Conservation (phyloP, 2,797 vertebrate species). For the Xenentodon cancila region DNA sequence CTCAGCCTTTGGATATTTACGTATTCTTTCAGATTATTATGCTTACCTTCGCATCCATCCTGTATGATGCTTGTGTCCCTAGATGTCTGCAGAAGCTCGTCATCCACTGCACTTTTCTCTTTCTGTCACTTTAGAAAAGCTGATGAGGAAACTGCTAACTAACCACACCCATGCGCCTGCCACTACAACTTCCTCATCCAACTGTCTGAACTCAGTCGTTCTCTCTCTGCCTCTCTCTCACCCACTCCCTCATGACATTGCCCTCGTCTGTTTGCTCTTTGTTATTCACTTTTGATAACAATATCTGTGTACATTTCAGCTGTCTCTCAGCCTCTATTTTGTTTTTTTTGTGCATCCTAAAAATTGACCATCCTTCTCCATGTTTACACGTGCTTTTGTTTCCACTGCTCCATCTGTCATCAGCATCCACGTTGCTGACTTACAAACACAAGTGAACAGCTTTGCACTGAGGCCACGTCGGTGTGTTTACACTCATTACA, state of each 20-base stretch:
- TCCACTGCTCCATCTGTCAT: conserved; percentile 22
- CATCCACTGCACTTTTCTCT: conserved; percentile 21
- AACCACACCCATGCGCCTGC: conserved; percentile 68
- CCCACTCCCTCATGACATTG: conserved; percentile 36
- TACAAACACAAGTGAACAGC: conserved; percentile 22
- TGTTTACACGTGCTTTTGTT: conserved; percentile 7
- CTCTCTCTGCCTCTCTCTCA: conserved; percentile 9
- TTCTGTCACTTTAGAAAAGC: conserved; percentile 32
- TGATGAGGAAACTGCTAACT: conserved; percentile 32
- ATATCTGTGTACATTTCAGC: conserved; percentile 13
- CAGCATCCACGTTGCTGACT: conserved; percentile 4
- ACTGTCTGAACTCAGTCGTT: conserved; percentile 26
- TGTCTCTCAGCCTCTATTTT: conserved; percentile 13
- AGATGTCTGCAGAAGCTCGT: conserved; percentile 37
- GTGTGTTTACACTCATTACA: background rate
- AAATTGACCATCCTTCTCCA: conserved; percentile 6
- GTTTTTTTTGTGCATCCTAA: conserved; percentile 3
- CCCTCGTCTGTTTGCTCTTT: conserved; percentile 37
- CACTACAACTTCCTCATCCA: conserved; percentile 63
- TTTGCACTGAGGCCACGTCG: background rate
- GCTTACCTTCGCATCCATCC: conserved; percentile 77
- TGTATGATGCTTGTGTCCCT: conserved; percentile 34
- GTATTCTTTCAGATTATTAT: conserved; percentile 47
- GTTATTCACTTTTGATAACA: conserved; percentile 5
- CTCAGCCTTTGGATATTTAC: conserved; percentile 50